Evolutionary conservation across 2,113 vertebrate genomes (phyloP), one percentile per base, ranked within the genome.

Genomic region (Melanotaenia duboulayi): DNA sequence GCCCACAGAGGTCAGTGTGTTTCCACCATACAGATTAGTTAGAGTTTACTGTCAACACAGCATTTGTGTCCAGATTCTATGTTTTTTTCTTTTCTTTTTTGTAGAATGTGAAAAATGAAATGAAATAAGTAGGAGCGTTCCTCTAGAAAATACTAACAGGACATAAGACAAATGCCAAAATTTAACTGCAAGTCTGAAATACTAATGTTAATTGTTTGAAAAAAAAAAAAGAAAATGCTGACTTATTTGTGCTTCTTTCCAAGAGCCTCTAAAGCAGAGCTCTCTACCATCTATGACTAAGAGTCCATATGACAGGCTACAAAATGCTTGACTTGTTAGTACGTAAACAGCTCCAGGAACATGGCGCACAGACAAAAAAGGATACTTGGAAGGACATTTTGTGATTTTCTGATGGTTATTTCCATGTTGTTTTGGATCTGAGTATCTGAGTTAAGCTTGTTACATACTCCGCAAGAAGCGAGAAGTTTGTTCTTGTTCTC

Each of bases 1-100:
- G 71, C 89, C 89, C 35, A 7, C 61, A 92, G 91, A 81, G 81
- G 91, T 69, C 88, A 86, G 74, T 89, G 61, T 85, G 72, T 19
- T 75, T 67, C 73, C 49, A 71, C 35, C 14, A 11, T 20, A 66
- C 20, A 58, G 3, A 40, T 6, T 11, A 17, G 16, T 42, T 39
- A 42, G n/a, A 11, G 23, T 14, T 48, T 44, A 4, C 17, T 61
- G n/a, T 24, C 7, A 32, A 2, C 4, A 4, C 3, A 10, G 16
- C 5, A 10, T 46, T 54, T 71, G 9, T 42, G 49, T 49, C 0
- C 12, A 35, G 19, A 23, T 9, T 35, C 32, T 35, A 28, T 28
- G 32, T 7, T 35, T 35, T 35, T 1, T 7, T 35, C 7, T 35
- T 35, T 5, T 28, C 40, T 7, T 39, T 57, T 39, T 39, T 11